Evolutionary conservation across 2,888 invertebrate species (phyloP).

Genomic region (Volucella inanis): DNA sequence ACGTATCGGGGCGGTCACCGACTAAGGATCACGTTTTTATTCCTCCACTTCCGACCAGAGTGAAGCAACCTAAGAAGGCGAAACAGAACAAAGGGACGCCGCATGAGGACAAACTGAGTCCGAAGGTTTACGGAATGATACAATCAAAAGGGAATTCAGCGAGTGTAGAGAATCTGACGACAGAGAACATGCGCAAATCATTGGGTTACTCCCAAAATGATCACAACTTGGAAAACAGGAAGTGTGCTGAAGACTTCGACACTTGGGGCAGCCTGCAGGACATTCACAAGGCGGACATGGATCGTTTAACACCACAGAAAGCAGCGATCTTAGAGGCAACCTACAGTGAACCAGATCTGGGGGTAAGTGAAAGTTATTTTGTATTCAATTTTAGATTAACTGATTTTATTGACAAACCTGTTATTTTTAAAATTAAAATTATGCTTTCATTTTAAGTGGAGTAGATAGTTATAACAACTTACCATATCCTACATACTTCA

Average conservation of each 20-base stretch:
- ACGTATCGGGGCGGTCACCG: slow-evolving; percentile 57
- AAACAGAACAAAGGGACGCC: slow-evolving; percentile 26
- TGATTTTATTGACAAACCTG: neutral
- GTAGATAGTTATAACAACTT: too few species aligned
- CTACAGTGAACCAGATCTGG: slow-evolving; percentile 88
- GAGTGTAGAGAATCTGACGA: slow-evolving; percentile 81
- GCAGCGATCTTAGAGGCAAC: slow-evolving; percentile 83
- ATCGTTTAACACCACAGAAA: slow-evolving; percentile 65
- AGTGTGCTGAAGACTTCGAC: slow-evolving; percentile 78
- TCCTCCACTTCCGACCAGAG: slow-evolving; percentile 62
- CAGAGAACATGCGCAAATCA: slow-evolving; percentile 76
- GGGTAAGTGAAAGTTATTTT: slow-evolving; percentile 81
- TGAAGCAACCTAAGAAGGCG: slow-evolving; percentile 58
- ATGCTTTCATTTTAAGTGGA: neutral
- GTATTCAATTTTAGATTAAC: neutral
- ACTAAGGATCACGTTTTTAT: slow-evolving; percentile 77
- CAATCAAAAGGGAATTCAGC: slow-evolving; percentile 80
- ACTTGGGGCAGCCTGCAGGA: slow-evolving; percentile 88
- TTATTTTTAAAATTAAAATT: neutral
- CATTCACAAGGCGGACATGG: slow-evolving; percentile 80
- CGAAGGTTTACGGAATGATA: slow-evolving; percentile 86
- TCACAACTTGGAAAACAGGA: slow-evolving; percentile 70
- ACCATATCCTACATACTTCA: too few species aligned
- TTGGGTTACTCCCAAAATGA: slow-evolving; percentile 77
- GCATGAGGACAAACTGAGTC: slow-evolving; percentile 84